Conservation (phyloP, 2,797 vertebrate species). For the Tinamus major region DNA sequence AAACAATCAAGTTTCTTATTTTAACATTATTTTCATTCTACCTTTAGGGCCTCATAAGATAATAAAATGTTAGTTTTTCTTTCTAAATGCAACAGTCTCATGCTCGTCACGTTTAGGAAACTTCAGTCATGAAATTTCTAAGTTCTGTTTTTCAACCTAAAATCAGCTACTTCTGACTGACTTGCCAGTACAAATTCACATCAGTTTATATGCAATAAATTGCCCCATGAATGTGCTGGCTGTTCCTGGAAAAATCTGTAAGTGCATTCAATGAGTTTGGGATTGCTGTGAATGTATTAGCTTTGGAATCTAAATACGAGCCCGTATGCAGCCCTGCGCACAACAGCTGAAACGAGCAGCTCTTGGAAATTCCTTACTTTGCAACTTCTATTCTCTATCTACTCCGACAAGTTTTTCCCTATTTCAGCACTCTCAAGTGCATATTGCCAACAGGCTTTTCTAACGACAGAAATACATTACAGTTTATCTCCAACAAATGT, state of each 20-base stretch:
- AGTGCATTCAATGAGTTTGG: neutral
- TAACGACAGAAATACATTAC: neutral
- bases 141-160: constrained; percentile 1
- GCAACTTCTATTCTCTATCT: neutral
- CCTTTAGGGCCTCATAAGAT: neutral
- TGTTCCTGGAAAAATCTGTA: neutral
- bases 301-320: neutral
- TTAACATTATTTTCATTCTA: constrained; percentile 27
- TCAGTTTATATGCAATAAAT: neutral
- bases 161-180: neutral
- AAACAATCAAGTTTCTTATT: constrained; percentile 48
- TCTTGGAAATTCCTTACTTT: neutral
- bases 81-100: neutral
- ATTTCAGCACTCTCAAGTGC: neutral
- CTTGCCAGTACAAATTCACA: neutral
- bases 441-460: neutral
- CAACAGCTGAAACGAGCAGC: neutral
- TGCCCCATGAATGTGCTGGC: neutral
- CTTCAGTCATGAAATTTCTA: neutral
- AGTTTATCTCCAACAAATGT: neutral
- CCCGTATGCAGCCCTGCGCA: neutral
- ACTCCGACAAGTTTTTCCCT: neutral
- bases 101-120: neutral
- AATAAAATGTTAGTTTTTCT: constrained; percentile 17
- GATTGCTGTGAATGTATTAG: neutral